Conservation (phyloP, 2,888 invertebrate species). For the Papilio demoleus region DNA sequence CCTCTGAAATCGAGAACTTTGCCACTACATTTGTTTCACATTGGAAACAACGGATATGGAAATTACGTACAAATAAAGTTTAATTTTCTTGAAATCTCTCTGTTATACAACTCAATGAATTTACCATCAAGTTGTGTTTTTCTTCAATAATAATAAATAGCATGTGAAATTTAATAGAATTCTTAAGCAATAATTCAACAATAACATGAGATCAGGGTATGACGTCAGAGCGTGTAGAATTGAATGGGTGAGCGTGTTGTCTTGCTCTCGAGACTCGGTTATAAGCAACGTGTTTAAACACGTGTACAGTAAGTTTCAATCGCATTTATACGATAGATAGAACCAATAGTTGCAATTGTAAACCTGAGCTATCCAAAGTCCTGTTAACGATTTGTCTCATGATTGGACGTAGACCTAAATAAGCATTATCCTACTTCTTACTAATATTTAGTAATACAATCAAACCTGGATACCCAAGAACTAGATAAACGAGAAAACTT, state of each 20-base stretch:
- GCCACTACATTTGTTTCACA: conserved; percentile 18
- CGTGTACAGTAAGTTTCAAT: background rate
- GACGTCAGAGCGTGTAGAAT: background rate
- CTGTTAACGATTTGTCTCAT: background rate
- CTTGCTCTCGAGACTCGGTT: background rate
- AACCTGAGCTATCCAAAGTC: background rate
- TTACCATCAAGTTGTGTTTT: background rate
- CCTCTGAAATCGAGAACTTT: conserved; percentile 40
- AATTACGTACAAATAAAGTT: background rate
- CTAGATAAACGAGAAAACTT: too few relatives aligned
- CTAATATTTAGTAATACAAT: too few relatives aligned
- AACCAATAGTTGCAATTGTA: background rate
- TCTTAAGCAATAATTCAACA: background rate
- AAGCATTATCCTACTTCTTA: too few relatives aligned
- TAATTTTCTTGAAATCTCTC: too few relatives aligned
- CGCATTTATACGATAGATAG: background rate
- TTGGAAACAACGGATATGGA: conserved; percentile 25
- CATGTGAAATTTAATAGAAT: background rate
- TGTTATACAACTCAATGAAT: too few relatives aligned
- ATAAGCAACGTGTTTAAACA: background rate
- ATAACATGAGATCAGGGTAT: background rate
- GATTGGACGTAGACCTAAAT: background rate
- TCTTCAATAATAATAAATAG: background rate
- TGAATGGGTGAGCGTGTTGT: background rate
- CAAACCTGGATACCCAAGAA: too few relatives aligned